phyloP scores from a whole-genome alignment of 2,797 vertebrate genomes.

The Myotis myotis region DNA sequence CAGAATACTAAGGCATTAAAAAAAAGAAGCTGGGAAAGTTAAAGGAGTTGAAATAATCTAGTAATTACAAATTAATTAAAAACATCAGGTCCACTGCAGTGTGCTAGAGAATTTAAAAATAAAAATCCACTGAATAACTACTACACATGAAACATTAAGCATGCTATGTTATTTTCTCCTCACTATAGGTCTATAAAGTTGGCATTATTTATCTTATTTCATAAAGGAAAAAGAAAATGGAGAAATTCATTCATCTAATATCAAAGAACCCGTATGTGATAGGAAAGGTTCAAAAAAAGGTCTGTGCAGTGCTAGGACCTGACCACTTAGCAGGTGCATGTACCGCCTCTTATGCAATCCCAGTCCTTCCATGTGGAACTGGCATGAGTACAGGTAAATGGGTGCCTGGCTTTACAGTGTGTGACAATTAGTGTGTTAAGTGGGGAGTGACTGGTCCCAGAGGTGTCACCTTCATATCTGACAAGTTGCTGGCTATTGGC shows the following conservation, averaged over 20 bases:
- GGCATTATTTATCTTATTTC: neutral
- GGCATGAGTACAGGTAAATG: no score
- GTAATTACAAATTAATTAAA: neutral
- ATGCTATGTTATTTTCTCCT: neutral
- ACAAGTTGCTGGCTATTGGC: neutral
- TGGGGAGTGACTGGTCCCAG: neutral
- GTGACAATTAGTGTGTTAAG: neutral
- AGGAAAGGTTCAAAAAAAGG: neutral
- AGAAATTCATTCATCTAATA: neutral
- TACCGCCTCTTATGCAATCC: neutral
- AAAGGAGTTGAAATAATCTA: neutral
- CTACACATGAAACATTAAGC: neutral
- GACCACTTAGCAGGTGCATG: neutral
- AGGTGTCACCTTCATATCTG: neutral
- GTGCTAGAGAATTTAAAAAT: slow-evolving; percentile 30
- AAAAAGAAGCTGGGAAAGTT: neutral
- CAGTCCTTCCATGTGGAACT: neutral
- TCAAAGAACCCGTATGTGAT: neutral
- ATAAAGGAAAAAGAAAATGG: neutral
- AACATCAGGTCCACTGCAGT: neutral
- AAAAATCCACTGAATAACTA: neutral
- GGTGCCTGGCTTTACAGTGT: neutral
- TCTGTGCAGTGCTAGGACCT: neutral
- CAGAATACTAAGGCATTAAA: neutral
- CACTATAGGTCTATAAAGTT: neutral